A percentile compares a stretch with the other conserved stretches of the same genome.
Evolutionary conservation across 2,888 invertebrate species (phyloP).

Genomic region (Polyploca ridens): DNA sequence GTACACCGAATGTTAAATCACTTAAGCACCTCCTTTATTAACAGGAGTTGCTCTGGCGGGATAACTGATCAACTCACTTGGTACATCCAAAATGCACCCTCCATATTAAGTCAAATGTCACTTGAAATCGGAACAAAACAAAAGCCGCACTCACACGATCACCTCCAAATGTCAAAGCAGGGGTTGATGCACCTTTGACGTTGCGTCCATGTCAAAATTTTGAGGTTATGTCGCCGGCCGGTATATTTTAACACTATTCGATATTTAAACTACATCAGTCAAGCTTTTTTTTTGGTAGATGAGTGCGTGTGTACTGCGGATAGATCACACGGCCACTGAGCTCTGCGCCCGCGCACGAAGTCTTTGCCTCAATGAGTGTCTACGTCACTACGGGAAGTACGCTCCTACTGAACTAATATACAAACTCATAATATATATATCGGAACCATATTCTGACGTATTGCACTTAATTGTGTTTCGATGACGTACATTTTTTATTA

Average conservation of each 20-base stretch:
- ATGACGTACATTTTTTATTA: constrained; percentile 56
- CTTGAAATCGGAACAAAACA: constrained; percentile 53
- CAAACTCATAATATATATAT: constrained; percentile 61
- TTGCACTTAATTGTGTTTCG: constrained; percentile 56
- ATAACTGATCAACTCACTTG: constrained; percentile 64
- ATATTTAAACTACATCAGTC: constrained; percentile 21
- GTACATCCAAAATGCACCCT: constrained; percentile 55
- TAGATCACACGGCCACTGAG: constrained; percentile 82
- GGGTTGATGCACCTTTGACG: constrained; percentile 60
- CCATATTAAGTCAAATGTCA: constrained; percentile 66
- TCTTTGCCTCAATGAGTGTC: constrained; percentile 74
- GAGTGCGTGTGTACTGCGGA: constrained; percentile 78
- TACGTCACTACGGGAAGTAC: constrained; percentile 82
- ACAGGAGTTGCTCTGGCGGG: background rate
- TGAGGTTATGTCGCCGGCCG: constrained; percentile 31
- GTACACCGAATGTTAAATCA: background rate
- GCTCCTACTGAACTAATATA: constrained; percentile 67
- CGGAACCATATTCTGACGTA: constrained; percentile 52
- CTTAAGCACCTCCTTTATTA: background rate
- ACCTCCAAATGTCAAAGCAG: constrained; percentile 54
- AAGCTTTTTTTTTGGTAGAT: constrained; percentile 56
- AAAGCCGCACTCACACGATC: constrained; percentile 76
- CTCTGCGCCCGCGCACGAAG: constrained; percentile 64
- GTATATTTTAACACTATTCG: background rate
- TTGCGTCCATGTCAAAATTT: constrained; percentile 57